phyloP scores from a whole-genome alignment of 1,140 invertebrate genomes.

The Drosophila bocqueti region DNA sequence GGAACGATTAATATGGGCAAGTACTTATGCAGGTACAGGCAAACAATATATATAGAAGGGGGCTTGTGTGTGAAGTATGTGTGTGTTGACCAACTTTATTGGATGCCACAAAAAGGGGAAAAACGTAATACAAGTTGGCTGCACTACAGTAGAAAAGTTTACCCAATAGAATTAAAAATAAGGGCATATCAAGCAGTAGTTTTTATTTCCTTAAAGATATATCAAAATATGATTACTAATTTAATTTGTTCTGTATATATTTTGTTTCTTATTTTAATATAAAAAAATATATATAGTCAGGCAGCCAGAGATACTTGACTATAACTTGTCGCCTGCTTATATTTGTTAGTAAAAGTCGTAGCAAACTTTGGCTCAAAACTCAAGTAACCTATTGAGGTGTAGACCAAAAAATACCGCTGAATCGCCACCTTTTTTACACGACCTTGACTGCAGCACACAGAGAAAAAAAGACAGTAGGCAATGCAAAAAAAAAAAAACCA shows the following conservation, averaged over 20 bases:
- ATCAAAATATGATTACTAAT: too few species aligned
- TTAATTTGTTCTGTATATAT: too few species aligned
- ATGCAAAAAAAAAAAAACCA: slow-evolving; percentile 4
- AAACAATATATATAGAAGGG: background rate
- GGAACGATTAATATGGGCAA: background rate
- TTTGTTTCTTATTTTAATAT: too few species aligned
- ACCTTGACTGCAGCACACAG: slow-evolving; percentile 61
- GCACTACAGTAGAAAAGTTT: too few species aligned
- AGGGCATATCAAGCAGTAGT: background rate
- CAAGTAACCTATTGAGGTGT: too few species aligned
- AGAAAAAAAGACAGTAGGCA: background rate
- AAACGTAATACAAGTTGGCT: slow-evolving; percentile 6
- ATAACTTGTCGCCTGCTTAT: background rate
- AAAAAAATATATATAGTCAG: too few species aligned
- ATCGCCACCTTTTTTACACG: slow-evolving; percentile 27
- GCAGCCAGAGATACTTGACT: background rate
- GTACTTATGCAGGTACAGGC: slow-evolving; percentile 7
- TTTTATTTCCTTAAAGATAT: background rate
- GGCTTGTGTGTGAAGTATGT: background rate
- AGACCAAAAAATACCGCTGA: slow-evolving; percentile 8
- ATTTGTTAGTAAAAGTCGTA: background rate
- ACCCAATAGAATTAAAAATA: background rate
- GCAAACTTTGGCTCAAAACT: background rate
- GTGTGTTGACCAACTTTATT: slow-evolving; percentile 36
- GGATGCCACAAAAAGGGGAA: slow-evolving; percentile 47